These are phyloP conservation scores for Avahi laniger DNA, from an alignment of 2,797 vertebrate genomes.

Conservation along the genomic window DNA sequence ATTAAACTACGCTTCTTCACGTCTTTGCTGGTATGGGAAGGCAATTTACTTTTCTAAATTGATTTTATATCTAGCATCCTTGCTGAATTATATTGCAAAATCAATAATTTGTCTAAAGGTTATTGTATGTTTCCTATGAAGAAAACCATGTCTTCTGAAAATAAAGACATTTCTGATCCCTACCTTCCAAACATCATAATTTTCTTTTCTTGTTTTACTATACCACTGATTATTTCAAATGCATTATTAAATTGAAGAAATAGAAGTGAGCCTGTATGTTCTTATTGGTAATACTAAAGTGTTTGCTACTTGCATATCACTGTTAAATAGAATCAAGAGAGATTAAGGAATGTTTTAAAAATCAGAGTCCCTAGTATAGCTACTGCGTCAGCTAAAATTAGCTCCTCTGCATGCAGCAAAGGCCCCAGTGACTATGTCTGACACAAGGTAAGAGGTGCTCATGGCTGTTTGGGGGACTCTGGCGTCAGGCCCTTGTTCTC, in stretches of 20 bases:
- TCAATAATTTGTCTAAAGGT: background rate
- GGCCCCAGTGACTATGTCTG: background rate
- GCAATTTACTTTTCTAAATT: background rate
- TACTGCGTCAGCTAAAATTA: too few relatives aligned
- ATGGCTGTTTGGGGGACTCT: too few relatives aligned
- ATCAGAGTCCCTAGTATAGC: background rate
- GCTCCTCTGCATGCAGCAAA: background rate
- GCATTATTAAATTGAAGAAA: background rate
- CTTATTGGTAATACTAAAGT: background rate
- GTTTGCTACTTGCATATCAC: background rate
- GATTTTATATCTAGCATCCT: background rate
- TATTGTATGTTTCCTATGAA: background rate
- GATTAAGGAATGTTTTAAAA: background rate
- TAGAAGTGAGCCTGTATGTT: background rate
- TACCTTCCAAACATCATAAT: background rate
- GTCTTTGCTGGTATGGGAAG: background rate
- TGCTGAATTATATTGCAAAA: background rate
- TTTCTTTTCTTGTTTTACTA: background rate
- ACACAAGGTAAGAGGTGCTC: background rate
- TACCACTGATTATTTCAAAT: background rate
- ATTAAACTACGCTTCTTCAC: background rate
- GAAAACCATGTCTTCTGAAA: background rate
- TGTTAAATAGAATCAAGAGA: background rate
- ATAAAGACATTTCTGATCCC: background rate
- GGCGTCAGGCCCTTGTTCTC: background rate